Percentiles rank a stretch among this genome's conserved stretches.
Evolutionary conservation across 2,797 vertebrate species (phyloP).

Genomic region (Hydrocynus forskahlii): DNA sequence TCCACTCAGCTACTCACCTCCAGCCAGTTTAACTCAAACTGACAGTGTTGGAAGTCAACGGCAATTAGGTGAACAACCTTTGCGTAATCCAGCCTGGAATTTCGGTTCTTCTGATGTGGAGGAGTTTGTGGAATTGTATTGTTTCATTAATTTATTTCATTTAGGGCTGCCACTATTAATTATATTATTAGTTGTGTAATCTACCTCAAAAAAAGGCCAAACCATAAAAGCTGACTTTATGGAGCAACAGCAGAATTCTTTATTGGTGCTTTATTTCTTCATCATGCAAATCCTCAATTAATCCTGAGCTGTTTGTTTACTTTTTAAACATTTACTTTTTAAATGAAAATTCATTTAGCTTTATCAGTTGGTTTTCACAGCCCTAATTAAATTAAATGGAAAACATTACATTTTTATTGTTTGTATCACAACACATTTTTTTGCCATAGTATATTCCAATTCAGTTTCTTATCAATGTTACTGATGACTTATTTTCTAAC

Average conservation of each 20-base stretch:
- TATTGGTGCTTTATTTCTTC: no score
- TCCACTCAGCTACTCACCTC: slow-evolving; percentile 29
- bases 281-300: no score
- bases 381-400: no score
- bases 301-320: no score
- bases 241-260: neutral
- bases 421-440: no score
- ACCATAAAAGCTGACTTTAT: neutral
- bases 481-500: no score
- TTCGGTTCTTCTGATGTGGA: slow-evolving; percentile 18
- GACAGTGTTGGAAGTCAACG: slow-evolving; percentile 47
- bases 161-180: neutral
- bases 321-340: no score
- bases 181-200: neutral
- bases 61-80: slow-evolving; percentile 35
- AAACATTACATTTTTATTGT: no score
- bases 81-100: slow-evolving; percentile 51
- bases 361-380: no score
- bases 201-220: neutral
- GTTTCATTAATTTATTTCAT: neutral
- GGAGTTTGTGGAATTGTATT: slow-evolving; percentile 5
- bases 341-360: no score
- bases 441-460: no score
- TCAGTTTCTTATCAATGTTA: no score
- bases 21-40: slow-evolving; percentile 43